These are phyloP conservation scores for Otus sunia DNA, from an alignment of 2,113 vertebrate genomes.

Conservation along the genomic window DNA sequence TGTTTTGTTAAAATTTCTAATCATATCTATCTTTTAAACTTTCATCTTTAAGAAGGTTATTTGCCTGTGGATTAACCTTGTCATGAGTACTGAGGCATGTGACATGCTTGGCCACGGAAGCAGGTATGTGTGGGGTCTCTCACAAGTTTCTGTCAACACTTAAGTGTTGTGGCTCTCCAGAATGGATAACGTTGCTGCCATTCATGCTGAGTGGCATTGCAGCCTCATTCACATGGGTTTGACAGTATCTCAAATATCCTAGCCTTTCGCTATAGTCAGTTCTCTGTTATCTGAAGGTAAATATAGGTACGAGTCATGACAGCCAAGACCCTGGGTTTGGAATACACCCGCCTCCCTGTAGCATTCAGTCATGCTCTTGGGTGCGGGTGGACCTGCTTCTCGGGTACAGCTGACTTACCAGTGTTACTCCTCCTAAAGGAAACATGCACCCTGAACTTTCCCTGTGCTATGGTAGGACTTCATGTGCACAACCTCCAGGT, in stretches of 20 bases:
- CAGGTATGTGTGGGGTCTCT: background rate
- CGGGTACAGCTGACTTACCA: rapidly evolving
- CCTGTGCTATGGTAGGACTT: background rate
- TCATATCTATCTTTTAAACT: background rate
- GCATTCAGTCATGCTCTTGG: rapidly evolving
- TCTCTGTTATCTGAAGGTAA: background rate
- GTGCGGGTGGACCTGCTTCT: background rate
- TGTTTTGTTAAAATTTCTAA: background rate
- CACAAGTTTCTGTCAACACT: background rate
- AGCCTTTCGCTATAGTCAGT: rapidly evolving
- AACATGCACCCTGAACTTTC: rapidly evolving
- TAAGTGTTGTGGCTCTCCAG: rapidly evolving
- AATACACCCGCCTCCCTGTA: background rate
- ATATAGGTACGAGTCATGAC: background rate
- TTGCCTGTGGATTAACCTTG: background rate
- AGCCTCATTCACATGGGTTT: rapidly evolving
- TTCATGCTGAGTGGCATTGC: background rate
- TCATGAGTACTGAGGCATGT: background rate
- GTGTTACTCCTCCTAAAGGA: background rate
- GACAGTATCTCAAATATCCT: background rate
- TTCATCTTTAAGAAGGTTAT: background rate
- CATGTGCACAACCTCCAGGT: background rate
- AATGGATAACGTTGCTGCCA: rapidly evolving
- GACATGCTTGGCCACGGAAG: background rate
- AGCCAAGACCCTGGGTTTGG: background rate